These are phyloP conservation scores for Chrysotoxum bicinctum DNA, from an alignment of 2,888 invertebrate species.

Conservation along the genomic window DNA sequence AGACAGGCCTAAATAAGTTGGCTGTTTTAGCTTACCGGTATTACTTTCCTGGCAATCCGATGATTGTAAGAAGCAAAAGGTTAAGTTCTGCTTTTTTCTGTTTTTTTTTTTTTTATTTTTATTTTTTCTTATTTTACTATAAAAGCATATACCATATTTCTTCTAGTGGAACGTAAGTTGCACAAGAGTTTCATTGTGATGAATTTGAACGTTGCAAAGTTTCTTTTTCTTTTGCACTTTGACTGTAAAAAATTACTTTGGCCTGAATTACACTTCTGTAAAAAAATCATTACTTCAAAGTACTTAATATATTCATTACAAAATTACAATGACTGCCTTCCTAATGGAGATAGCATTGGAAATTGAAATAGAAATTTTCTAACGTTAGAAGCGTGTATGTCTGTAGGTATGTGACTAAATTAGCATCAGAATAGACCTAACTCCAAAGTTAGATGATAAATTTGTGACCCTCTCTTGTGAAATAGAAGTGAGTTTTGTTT, in stretches of 20 bases:
- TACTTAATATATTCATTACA: slow-evolving; percentile 25
- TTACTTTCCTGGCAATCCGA: background rate
- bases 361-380: no score
- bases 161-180: slow-evolving; percentile 34
- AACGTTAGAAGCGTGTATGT: no score
- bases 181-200: slow-evolving; percentile 34
- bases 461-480: background rate
- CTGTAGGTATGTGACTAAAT: slow-evolving; percentile 35
- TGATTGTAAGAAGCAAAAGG: background rate
- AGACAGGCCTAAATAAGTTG: background rate
- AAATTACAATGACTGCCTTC: slow-evolving; percentile 1
- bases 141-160: background rate
- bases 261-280: background rate
- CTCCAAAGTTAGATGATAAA: background rate
- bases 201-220: slow-evolving; percentile 2
- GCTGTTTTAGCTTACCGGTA: background rate
- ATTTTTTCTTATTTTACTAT: no score
- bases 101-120: background rate
- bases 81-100: background rate
- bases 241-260: slow-evolving; percentile 4
- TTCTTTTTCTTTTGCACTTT: background rate
- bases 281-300: slow-evolving; percentile 49
- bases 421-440: slow-evolving; percentile 23
- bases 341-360: background rate
- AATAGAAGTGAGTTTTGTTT: background rate